A percentile compares a stretch with the other conserved stretches of the same genome.
Conservation (phyloP, 2,888 invertebrate species). For the Disparrhopalites patrizii region DNA sequence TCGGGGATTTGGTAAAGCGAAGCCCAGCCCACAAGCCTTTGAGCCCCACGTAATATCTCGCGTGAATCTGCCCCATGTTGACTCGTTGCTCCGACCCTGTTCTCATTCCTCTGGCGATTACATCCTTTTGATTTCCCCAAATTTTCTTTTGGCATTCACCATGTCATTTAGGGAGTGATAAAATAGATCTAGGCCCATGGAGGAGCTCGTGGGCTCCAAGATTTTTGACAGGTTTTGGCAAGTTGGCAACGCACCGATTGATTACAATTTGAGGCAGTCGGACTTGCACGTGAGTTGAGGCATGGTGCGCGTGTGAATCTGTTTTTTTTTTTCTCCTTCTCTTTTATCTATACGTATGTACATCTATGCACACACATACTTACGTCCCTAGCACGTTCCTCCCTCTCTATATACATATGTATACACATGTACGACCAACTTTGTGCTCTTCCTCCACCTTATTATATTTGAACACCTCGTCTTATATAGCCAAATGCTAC, state of each 20-base stretch:
- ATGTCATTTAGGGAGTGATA: no score
- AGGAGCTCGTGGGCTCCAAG: no score
- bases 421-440: neutral
- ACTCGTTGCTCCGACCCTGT: neutral
- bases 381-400: neutral
- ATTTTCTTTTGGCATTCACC: neutral
- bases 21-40: slow-evolving; percentile 19
- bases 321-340: slow-evolving; percentile 1
- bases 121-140: neutral
- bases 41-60: slow-evolving; percentile 6
- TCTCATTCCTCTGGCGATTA: neutral
- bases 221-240: no score
- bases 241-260: neutral
- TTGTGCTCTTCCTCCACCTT: neutral
- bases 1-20: slow-evolving; percentile 5
- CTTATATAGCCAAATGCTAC: no score
- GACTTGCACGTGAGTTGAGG: slow-evolving; percentile 17
- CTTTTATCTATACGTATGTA: neutral
- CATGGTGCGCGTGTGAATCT: slow-evolving; percentile 37
- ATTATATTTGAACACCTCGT: neutral
- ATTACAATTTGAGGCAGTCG: slow-evolving; percentile 11
- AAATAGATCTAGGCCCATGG: no score
- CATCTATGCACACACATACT: neutral
- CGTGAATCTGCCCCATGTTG: neutral
- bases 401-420: no score